Evolutionary conservation across 2,888 invertebrate species (phyloP), one percentile per base, ranked within the genome.

Genomic region (Sphecodes monilicornis): DNA sequence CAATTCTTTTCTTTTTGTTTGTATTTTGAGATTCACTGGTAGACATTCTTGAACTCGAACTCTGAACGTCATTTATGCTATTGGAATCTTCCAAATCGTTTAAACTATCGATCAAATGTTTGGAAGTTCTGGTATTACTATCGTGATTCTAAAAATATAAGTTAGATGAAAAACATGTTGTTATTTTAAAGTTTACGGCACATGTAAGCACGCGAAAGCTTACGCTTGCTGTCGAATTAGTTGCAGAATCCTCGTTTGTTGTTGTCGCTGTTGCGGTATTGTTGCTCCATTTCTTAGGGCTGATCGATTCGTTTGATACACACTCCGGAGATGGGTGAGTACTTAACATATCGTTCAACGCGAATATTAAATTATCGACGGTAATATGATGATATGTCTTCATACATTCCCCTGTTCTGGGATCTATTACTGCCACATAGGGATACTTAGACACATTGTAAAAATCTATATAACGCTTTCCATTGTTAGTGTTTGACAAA

Each of bases 361-460:
- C 93, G n/a, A 93, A 93, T 6, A 93, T 91, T 66, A 95, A 91
- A 85, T 87, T 93, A 76, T 95, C 94, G 36, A 94, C 94, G 4
- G 94, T 94, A 68, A 95, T 93, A 41, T 93, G 93, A 84, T 91
- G 93, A 76, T 93, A 93, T 5, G 93, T 91, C 88, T 92, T 91
- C 91, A 95, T 92, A 54, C 94, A 94, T 93, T 97, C 97, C 68
- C 97, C 97, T 70, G 97, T 97, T 89, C 96, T 95, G 16, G 97
- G 97, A 94, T 97, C 97, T 78, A 97, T 94, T 10, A 97, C 94
- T 82, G 97, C 96, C 81, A 97, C 94, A 90, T 97, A 96, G 1
- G 97, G 97, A 93, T 96, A 96, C 73, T 95, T 93, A 26, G 93
- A 92, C 78, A 97, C 96, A 82, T 96, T 96, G 92, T 97, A 97